phyloP scores from a whole-genome alignment of 2,113 vertebrate genomes.

The Paramisgurnus dabryanus region DNA sequence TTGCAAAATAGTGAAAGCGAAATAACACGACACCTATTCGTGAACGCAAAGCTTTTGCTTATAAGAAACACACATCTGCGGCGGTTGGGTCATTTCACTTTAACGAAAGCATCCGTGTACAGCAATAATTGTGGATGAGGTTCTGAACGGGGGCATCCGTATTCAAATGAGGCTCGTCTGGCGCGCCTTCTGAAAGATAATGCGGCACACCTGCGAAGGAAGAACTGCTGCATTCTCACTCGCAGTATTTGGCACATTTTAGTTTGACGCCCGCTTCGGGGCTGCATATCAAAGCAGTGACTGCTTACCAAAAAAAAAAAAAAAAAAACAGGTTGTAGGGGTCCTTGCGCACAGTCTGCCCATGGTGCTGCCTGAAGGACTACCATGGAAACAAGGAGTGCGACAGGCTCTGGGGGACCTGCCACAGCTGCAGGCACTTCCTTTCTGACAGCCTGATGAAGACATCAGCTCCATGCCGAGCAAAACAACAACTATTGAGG shows the following conservation, averaged over 20 bases:
- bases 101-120: conserved; percentile 59
- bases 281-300: conserved; percentile 78
- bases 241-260: conserved; percentile 54
- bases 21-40: conserved; percentile 68
- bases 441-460: conserved; percentile 82
- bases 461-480: conserved; percentile 78
- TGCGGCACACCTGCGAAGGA: conserved; percentile 59
- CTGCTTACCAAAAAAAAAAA: conserved; percentile 58
- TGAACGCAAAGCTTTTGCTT: conserved; percentile 56
- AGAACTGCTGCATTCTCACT: conserved; percentile 51
- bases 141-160: conserved; percentile 58
- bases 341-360: conserved; percentile 79
- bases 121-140: conserved; percentile 66
- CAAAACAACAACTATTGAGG: conserved; percentile 51
- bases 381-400: conserved; percentile 84
- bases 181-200: conserved; percentile 61
- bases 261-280: conserved; percentile 76
- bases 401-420: conserved; percentile 80
- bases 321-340: conserved; percentile 79
- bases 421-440: conserved; percentile 79
- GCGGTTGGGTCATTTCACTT: conserved; percentile 60
- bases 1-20: conserved; percentile 54
- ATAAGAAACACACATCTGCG: conserved; percentile 54
- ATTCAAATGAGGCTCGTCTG: conserved; percentile 68
- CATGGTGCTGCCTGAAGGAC: conserved; percentile 83